phyloP scores from a whole-genome alignment of 2,797 vertebrate species.

The Onychomys leucogaster region DNA sequence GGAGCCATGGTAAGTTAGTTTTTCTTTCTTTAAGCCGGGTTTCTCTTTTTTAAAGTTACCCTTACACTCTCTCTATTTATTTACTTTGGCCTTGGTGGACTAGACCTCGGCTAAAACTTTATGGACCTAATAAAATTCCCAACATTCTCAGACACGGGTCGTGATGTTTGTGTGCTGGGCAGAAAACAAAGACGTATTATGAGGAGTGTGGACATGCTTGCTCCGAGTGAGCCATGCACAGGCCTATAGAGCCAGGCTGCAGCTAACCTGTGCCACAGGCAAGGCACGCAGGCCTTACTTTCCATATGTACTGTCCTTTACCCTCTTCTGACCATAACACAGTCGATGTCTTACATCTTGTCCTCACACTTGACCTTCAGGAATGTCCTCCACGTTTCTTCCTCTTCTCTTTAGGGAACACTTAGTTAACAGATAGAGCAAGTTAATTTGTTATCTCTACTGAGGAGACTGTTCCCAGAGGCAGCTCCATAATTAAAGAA shows the following conservation, averaged over 20 bases:
- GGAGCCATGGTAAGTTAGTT: slow-evolving; percentile 70
- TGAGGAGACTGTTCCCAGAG: neutral
- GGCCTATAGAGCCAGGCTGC: neutral
- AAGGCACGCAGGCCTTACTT: neutral
- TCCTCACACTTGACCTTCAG: neutral
- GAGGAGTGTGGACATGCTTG: slow-evolving; percentile 82
- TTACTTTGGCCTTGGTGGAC: slow-evolving; percentile 87
- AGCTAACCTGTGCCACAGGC: neutral
- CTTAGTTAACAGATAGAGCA: neutral
- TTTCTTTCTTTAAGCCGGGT: slow-evolving; percentile 73
- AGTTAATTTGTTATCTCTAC: neutral
- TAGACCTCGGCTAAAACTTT: slow-evolving; percentile 89
- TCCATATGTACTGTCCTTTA: neutral
- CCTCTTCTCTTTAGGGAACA: neutral
- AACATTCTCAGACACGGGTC: slow-evolving; percentile 90
- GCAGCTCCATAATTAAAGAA: neutral
- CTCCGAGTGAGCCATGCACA: slow-evolving; percentile 75
- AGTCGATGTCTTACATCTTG: neutral
- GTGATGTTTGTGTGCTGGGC: slow-evolving; percentile 87
- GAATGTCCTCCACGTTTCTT: neutral
- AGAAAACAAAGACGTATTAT: slow-evolving; percentile 90
- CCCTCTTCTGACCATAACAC: neutral
- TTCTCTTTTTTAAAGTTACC: slow-evolving; percentile 77
- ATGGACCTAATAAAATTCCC: slow-evolving; percentile 90
- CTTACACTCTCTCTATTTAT: slow-evolving; percentile 86